Conservation (phyloP, 2,797 vertebrate genomes). For the Coilia nasus region DNA sequence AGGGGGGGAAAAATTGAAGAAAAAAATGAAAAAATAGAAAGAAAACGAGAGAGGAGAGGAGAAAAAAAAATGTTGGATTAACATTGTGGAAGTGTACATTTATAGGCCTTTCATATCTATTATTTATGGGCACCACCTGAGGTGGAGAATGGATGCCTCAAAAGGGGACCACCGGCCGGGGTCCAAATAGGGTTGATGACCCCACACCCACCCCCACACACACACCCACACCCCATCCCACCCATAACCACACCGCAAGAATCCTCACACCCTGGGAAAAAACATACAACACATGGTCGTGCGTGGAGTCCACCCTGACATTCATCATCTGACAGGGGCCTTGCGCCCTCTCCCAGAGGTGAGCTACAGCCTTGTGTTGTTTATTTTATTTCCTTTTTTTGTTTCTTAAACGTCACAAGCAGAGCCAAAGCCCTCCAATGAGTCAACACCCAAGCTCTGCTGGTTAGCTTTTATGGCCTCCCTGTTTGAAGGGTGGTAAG, state of each 20-base stretch:
- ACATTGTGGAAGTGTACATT: slow-evolving; percentile 4
- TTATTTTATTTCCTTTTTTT: neutral
- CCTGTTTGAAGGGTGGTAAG: slow-evolving; percentile 44
- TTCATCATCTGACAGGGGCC: slow-evolving; percentile 26
- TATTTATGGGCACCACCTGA: slow-evolving; percentile 51
- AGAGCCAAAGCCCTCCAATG: slow-evolving; percentile 17
- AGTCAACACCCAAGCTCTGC: slow-evolving; percentile 28
- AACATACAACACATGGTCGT: slow-evolving; percentile 12
- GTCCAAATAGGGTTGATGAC: slow-evolving; percentile 47
- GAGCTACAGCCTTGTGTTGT: slow-evolving; percentile 1
- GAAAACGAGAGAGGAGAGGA: slow-evolving; percentile 2
- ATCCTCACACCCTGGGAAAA: slow-evolving; percentile 39
- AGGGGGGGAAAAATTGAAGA: neutral
- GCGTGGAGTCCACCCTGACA: neutral
- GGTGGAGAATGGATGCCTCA: slow-evolving; percentile 23
- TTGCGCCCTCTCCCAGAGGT: neutral
- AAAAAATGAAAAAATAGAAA: slow-evolving; percentile 2
- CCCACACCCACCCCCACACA: slow-evolving; percentile 26
- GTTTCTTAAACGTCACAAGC: neutral
- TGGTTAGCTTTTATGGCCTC: slow-evolving; percentile 39
- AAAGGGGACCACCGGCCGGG: slow-evolving; percentile 27
- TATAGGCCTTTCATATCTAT: slow-evolving; percentile 33
- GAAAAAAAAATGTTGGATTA: slow-evolving; percentile 5
- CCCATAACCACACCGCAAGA: slow-evolving; percentile 48
- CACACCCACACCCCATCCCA: too few species aligned